phyloP scores from a whole-genome alignment of 1,140 invertebrate genomes.

The Sinella curviseta region DNA sequence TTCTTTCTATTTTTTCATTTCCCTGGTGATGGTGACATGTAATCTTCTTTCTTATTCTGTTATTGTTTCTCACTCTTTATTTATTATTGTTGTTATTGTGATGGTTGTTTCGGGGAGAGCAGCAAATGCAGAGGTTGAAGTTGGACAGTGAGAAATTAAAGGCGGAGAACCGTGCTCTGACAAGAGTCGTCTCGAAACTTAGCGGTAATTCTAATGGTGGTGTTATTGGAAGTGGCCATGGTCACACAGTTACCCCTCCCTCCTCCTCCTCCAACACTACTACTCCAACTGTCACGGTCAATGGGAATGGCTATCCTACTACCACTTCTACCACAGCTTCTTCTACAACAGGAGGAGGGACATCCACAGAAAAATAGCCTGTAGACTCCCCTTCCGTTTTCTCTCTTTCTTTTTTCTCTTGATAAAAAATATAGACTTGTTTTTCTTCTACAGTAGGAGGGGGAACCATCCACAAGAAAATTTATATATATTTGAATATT shows the following conservation, averaged over 20 bases:
- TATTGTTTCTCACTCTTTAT: neutral
- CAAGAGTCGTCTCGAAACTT: constrained; percentile 91
- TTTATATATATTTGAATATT: no score
- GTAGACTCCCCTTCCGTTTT: no score
- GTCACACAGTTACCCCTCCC: constrained; percentile 30
- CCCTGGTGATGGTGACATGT: no score
- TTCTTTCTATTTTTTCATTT: no score
- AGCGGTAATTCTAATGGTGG: constrained; percentile 64
- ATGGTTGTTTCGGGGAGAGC: neutral
- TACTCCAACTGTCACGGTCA: neutral
- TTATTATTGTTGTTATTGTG: neutral
- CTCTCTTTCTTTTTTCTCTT: no score
- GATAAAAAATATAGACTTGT: no score
- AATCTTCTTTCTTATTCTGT: neutral
- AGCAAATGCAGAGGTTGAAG: constrained; percentile 97
- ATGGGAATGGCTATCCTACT: constrained; percentile 22
- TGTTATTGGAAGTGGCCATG: constrained; percentile 14
- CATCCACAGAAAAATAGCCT: no score
- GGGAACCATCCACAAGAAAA: no score
- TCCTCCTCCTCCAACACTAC: neutral
- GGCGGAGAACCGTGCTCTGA: constrained; percentile 91
- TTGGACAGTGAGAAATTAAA: constrained; percentile 93
- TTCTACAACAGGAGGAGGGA: no score
- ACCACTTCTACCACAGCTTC: no score
- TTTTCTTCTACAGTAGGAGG: no score